Percentiles rank a stretch among this genome's conserved stretches.
Conservation (phyloP, 2,797 vertebrate genomes). For the Sebastes vulpes region DNA sequence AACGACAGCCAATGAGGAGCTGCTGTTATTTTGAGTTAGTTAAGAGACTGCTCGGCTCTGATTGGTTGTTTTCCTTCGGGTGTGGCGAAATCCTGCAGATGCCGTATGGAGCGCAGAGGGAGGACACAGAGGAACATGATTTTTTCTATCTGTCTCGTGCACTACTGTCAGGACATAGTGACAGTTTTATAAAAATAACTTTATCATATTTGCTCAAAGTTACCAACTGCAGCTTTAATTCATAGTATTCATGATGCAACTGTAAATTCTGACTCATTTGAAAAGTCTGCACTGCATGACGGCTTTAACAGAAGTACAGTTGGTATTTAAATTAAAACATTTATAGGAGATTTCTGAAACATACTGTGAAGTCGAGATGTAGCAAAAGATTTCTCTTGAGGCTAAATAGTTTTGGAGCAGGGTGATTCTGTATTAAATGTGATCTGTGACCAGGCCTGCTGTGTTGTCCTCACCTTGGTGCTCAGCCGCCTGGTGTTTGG, state of each 20-base stretch:
- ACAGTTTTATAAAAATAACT: background rate
- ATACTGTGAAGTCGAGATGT: too few relatives aligned
- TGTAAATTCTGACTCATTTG: background rate
- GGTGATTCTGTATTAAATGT: background rate
- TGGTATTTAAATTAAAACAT: background rate
- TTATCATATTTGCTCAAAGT: background rate
- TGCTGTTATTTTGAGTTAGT: background rate
- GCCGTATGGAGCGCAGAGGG: too few relatives aligned
- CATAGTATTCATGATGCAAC: background rate
- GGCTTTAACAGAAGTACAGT: background rate
- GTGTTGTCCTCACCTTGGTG: slow-evolving; percentile 83
- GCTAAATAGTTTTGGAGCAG: background rate
- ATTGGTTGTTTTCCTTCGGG: too few relatives aligned
- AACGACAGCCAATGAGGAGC: background rate
- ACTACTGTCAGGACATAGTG: background rate
- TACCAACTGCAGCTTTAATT: background rate
- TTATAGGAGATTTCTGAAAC: background rate
- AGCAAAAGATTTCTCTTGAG: background rate
- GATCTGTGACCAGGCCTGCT: too few relatives aligned
- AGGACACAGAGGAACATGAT: background rate
- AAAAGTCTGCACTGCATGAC: background rate
- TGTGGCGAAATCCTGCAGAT: too few relatives aligned
- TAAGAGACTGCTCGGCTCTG: too few relatives aligned
- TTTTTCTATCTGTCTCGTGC: background rate
- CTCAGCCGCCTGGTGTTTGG: slow-evolving; percentile 86